These are phyloP conservation scores for Lysandra coridon DNA, from an alignment of 2,888 invertebrate genomes.

Conservation along the genomic window DNA sequence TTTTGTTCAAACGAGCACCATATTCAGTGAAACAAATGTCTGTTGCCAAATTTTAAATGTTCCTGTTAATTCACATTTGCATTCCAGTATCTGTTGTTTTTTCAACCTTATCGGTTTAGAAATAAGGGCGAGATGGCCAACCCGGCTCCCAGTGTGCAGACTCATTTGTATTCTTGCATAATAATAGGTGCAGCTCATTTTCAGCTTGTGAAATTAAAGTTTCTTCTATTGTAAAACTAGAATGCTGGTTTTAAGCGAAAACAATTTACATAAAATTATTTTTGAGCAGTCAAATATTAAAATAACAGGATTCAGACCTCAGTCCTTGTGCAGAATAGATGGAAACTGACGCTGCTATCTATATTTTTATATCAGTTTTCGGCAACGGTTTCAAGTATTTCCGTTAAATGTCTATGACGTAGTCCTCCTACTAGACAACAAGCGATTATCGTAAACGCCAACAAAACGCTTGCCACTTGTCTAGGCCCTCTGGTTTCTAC, in stretches of 20 bases:
- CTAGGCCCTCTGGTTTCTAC: too few species aligned
- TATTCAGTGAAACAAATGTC: slow-evolving; percentile 4
- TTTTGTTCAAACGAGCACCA: background rate
- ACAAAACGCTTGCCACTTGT: too few species aligned
- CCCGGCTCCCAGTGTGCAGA: background rate
- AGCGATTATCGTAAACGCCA: too few species aligned
- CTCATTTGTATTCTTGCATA: slow-evolving; percentile 13
- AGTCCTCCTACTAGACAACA: too few species aligned
- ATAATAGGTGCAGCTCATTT: slow-evolving; percentile 1
- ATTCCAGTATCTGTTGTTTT: background rate
- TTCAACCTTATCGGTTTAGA: background rate
- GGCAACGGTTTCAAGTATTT: too few species aligned
- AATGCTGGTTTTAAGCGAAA: background rate
- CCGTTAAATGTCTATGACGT: too few species aligned
- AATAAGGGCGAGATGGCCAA: background rate
- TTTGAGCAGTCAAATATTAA: background rate
- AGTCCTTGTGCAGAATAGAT: too few species aligned
- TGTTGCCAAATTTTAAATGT: slow-evolving; percentile 12
- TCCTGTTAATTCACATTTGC: background rate
- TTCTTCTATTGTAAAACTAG: slow-evolving; percentile 9
- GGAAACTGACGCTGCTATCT: too few species aligned
- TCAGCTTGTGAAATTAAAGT: slow-evolving; percentile 8
- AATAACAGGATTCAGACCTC: too few species aligned
- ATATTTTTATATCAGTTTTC: too few species aligned
- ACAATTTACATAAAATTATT: background rate